Conservation (phyloP, 30 jellyfish, hydroid and myxozoan genomes). For the Nemopilema nomurai region DNA sequence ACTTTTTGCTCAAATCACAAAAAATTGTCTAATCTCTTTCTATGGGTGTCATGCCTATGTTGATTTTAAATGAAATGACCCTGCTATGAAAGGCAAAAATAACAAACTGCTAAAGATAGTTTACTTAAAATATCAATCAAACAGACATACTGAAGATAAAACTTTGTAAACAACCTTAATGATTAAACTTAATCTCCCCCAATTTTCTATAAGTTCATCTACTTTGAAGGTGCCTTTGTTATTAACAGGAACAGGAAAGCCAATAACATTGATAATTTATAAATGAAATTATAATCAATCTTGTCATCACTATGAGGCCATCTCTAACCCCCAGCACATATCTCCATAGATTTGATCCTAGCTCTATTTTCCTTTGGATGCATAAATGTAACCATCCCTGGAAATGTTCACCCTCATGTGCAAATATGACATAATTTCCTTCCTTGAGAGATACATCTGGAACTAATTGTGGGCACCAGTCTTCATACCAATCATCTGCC, state of each 20-base stretch:
- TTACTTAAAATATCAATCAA: not conserved
- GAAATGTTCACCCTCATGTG: not conserved
- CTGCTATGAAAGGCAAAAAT: not conserved
- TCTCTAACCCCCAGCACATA: not conserved
- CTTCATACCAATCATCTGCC: not conserved
- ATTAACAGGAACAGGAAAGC: not conserved
- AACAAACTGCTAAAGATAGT: not conserved
- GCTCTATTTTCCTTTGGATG: not conserved
- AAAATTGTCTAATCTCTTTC: not conserved
- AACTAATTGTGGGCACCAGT: not conserved
- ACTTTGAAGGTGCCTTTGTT: not conserved
- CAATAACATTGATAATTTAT: not conserved
- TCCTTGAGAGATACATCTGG: not conserved
- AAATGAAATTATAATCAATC: no score
- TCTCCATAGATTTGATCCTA: not conserved
- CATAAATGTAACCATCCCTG: not conserved
- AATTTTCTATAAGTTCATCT: not conserved
- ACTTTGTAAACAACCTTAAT: not conserved
- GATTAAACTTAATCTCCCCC: not conserved
- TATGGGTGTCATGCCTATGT: not conserved
- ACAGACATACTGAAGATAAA: not conserved
- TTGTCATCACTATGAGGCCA: not conserved
- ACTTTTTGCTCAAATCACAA: not conserved
- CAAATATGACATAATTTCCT: not conserved
- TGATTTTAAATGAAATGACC: no score